phyloP scores from a whole-genome alignment of 2,113 vertebrate genomes.

The Arizona elegans region DNA sequence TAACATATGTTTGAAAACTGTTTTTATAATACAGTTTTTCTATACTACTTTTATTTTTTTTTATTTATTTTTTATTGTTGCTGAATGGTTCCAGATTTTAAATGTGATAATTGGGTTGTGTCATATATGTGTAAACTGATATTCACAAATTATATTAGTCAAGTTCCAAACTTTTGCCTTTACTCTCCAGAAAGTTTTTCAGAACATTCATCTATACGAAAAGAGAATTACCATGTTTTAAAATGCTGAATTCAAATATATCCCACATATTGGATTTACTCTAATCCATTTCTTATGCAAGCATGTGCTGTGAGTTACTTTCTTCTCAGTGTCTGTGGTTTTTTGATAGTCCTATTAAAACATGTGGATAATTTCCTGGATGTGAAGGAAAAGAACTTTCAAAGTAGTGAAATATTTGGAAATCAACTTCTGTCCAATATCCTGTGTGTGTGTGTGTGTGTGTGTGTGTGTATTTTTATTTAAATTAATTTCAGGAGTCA shows the following conservation, averaged over 20 bases:
- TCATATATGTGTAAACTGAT: neutral
- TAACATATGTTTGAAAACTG: neutral
- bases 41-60: neutral
- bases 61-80: neutral
- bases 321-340: neutral
- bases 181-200: neutral
- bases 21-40: neutral
- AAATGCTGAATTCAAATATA: neutral
- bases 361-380: neutral
- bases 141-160: neutral
- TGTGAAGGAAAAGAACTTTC: neutral
- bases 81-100: neutral
- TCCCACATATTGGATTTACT: neutral
- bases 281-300: conserved; percentile 10
- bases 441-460: neutral
- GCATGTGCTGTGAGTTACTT: conserved; percentile 23
- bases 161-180: neutral
- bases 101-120: neutral
- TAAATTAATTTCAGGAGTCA: neutral
- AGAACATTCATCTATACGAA: neutral
- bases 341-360: neutral
- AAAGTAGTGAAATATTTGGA: neutral
- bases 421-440: neutral
- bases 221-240: neutral
- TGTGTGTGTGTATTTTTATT: neutral